Base-by-base conservation (phyloP, 2,888 invertebrate species). In the Synanthedon vespiformis region DNA sequence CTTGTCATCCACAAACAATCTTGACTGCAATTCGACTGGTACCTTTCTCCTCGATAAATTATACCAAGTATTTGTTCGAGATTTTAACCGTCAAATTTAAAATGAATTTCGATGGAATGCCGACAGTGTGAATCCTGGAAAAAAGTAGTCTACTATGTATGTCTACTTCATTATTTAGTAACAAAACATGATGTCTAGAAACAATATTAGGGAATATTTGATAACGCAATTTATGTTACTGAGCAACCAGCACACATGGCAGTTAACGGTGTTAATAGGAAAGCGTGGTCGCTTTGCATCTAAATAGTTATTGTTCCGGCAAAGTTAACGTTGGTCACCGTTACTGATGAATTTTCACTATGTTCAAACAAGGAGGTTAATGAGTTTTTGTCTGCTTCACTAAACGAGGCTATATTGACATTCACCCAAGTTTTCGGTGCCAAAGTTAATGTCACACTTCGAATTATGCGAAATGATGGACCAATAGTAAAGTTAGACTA, bases 1-100 rank as follows among this genome's bases (percentile, higher is more conserved):
- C 48, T 54, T 56, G 57, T 58, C 56, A 58, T 56, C 56, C 60
- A 61, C 57, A 60, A 55, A 57, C 54, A 61, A 63, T 64, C 62
- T 61, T 58, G 44, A 44, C 44, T 44, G 14, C 34, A 54, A 55
- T 62, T 62, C 61, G 58, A 57, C 59, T 57, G 48, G 55, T 56
- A 55, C 57, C 58, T 56, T 61, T 61, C 56, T 58, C 14, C 13
- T 44, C 11, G 44, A 12, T 44, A 44, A 44, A 5, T 11, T 34
- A 34, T 34, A 34, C 10, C 34, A 34, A 27, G 34, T 34, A 34
- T 34, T 34, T 34, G 34, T 34, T 10, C 1, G 34, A 34, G 8
- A 34, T 34, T 34, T 34, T 34, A 34, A 34, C 34, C 34, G 34
- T 34, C 2, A 34, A 34, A 34, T 34, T 34, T 34, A 34, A 34